A percentile compares a stretch with the other conserved stretches of the same genome.
Evolutionary conservation across 1,140 invertebrate species (phyloP).

Genomic region (Dreissena polymorpha): DNA sequence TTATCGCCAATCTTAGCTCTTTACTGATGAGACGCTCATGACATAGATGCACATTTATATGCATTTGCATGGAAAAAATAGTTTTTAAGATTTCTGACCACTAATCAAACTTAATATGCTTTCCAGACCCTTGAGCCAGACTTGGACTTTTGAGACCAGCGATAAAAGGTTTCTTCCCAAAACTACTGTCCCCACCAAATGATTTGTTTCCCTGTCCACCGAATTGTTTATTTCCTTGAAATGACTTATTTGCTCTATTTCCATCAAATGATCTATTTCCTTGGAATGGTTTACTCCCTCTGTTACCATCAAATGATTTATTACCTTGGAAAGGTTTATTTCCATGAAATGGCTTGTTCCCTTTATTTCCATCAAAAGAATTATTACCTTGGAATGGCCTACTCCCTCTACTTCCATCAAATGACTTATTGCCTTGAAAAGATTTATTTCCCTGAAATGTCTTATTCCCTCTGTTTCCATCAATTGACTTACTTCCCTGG

Average conservation of each 20-base stretch:
- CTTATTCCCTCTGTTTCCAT: background rate
- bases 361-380: slow-evolving; percentile 5
- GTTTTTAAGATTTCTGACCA: background rate
- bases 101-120: slow-evolving; percentile 25
- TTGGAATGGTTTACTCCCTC: too few relatives aligned
- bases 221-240: too few relatives aligned
- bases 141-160: background rate
- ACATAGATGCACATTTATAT: too few relatives aligned
- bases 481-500: background rate
- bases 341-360: background rate
- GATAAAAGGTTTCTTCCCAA: slow-evolving; percentile 1
- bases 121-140: background rate
- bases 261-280: too few relatives aligned
- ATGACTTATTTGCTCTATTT: too few relatives aligned
- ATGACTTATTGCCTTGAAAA: background rate
- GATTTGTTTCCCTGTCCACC: too few relatives aligned
- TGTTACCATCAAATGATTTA: slow-evolving; percentile 4
- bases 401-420: background rate
- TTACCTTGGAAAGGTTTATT: background rate
- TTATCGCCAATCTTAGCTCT: too few relatives aligned
- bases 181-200: slow-evolving; percentile 9
- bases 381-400: slow-evolving; percentile 6
- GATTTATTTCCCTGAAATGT: slow-evolving; percentile 5
- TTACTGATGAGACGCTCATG: too few relatives aligned
- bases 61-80: too few relatives aligned